Evolutionary conservation across 30 jellyfish, hydroid and myxozoan species (phyloP).

Genomic region (Aurelia sp.): DNA sequence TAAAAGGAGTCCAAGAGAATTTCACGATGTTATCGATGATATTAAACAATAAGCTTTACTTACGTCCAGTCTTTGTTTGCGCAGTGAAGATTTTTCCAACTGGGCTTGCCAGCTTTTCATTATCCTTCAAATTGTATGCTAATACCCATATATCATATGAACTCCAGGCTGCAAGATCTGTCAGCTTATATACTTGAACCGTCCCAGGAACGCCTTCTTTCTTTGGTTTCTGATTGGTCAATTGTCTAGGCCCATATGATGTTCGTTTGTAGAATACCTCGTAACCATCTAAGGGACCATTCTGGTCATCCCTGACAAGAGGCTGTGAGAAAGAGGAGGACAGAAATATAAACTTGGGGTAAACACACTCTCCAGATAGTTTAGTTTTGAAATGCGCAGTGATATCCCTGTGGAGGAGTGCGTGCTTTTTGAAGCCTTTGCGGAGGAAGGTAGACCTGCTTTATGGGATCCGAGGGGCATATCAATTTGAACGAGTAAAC

Average conservation of each 20-base stretch:
- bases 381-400: too few relatives aligned
- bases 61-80: conserved; percentile 45
- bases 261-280: conserved; percentile 66
- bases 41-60: background rate
- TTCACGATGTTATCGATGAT: too few relatives aligned
- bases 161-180: conserved; percentile 85
- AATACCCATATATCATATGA: conserved; percentile 72
- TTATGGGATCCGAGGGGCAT: too few relatives aligned
- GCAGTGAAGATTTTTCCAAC: conserved; percentile 39
- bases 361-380: too few relatives aligned
- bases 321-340: background rate
- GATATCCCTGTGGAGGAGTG: too few relatives aligned
- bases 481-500: too few relatives aligned
- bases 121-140: conserved; percentile 75
- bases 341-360: background rate
- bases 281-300: conserved; percentile 80
- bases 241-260: conserved; percentile 5
- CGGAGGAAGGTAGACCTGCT: too few relatives aligned
- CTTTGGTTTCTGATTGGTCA: conserved; percentile 24
- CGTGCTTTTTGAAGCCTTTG: too few relatives aligned
- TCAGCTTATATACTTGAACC: conserved; percentile 37
- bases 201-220: conserved; percentile 68
- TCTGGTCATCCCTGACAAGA: conserved; percentile 50
- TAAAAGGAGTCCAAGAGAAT: too few relatives aligned
- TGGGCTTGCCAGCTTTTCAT: conserved; percentile 59